Evolutionary conservation across 2,888 invertebrate genomes (phyloP), one percentile per base, ranked within the genome.

Genomic region (Agriopis marginaria): DNA sequence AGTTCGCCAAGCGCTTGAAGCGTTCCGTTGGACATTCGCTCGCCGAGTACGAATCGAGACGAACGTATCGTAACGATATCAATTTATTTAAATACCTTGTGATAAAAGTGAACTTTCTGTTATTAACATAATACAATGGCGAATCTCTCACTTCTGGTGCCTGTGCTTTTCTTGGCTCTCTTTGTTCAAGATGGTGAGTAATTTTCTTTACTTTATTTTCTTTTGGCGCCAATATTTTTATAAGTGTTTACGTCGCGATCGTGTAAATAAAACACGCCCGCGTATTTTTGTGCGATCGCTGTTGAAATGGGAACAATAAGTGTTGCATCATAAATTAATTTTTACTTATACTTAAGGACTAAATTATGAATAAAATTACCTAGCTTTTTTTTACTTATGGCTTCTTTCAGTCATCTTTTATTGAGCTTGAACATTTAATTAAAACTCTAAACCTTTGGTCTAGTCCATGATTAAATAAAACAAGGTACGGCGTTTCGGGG

Each of bases 131-230:
- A 72, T 76, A 86, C 75, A 83, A 93, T 93, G 93, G 88, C 89
- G 67, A 90, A 87, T 73, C 79, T 93, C 44, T 80, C 86, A 54
- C 72, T 92, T 55, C 77, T 93, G 70, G 90, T 93, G 79, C 88
- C 93, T 47, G 86, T 92, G 66, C 83, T 93, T n/a, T 79, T 93
- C 63, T 77, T 93, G 62, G 92, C 91, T 49, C 75, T 90, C 67
- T 90, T 92, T 74, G 85, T 91, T 32, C 85, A 85, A 80, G 82
- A 90, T 75, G 92, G 93, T 93, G 75, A 87, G 92, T 84, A 66
- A 70, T 64, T 63, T 61, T 55, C 58, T 51, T 65, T 47, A 49
- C 12, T 32, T 55, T 56, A 50, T 49, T 0, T 32, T 47, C 17
- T 50, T 74, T 70, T 60, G 59, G 55, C 63, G 70, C 61, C 32